Evolutionary conservation across 2,113 vertebrate species (phyloP), one percentile per base, ranked within the genome.

Genomic region (Phrynosoma platyrhinos): DNA sequence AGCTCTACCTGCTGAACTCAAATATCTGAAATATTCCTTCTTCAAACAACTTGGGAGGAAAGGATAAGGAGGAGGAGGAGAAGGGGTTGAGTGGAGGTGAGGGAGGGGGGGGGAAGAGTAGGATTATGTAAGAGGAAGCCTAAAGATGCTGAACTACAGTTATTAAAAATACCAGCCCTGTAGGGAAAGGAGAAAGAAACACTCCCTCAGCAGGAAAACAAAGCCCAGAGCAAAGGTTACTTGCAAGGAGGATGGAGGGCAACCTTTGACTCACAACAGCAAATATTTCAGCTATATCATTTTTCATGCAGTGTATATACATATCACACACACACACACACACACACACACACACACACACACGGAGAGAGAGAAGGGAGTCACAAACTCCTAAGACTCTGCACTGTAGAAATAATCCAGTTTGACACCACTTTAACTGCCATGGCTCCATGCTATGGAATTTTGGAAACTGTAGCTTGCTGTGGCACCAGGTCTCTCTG

Each of bases 1-100:
- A 88, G 93, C 91, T 94, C 88, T 94, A 94, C 93, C 94, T 92
- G 94, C 92, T 90, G 91, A 90, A 90, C n/a, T 40, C 12, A 91
- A 94, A 84, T 78, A 93, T 91, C 92, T 86, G 88, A 93, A 92
- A 89, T 83, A 89, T 85, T 89, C 87, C 87, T 68, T 84, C 89
- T 83, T 91, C 89, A 92, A 86, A 79, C 68, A 23, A 89, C 64
- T 71, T 77, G 20, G 36, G 8, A 12, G 81, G 16, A 83, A 80
- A 55, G 9, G 64, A 3, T n/a, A 16, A 58, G 52, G 30, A 40
- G 21, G 36, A 40, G 74, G n/a, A 36, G 58, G 47, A 47, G 47
- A 32, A n/a, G 72, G 71, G 40, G 7, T 1, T 69, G 12, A 4
- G n/a, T 32, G 77, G 30, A 64, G 58, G 27, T 23, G 30, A 47